These are phyloP conservation scores for Montipora capitata DNA, from an alignment of 92 coral and sea anemone genomes.

Conservation along the genomic window DNA sequence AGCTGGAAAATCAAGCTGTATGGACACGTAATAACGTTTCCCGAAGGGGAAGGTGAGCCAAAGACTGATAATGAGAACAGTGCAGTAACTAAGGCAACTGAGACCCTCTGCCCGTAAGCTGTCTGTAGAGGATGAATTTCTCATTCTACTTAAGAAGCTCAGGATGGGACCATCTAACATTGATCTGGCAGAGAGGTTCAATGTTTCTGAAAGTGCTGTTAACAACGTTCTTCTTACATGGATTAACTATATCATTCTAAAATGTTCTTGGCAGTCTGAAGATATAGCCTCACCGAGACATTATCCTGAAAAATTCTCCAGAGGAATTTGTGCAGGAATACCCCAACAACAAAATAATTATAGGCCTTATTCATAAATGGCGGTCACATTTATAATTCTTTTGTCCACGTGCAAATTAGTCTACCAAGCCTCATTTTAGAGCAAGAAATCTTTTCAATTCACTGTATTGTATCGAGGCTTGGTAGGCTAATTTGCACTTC, in stretches of 20 bases:
- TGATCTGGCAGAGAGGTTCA: conserved; percentile 78
- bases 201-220: conserved; percentile 60
- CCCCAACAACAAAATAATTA: conserved; percentile 66
- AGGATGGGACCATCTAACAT: conserved; percentile 51
- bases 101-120: conserved; percentile 60
- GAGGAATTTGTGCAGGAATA: background rate
- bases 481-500: no score
- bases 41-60: background rate
- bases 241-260: conserved; percentile 56
- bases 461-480: no score
- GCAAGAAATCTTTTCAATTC: no score
- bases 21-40: conserved; percentile 65
- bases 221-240: conserved; percentile 69
- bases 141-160: conserved; percentile 69
- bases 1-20: conserved; percentile 23
- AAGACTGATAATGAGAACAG: conserved; percentile 9
- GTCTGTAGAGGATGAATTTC: conserved; percentile 67
- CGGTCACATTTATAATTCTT: no score
- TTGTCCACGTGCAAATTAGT: no score
- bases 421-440: no score
- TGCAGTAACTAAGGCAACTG: background rate
- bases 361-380: no score
- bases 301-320: conserved; percentile 40
- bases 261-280: conserved; percentile 66
- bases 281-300: conserved; percentile 79